Conservation (phyloP, 2,113 vertebrate species). For the Ptilonorhynchus violaceus region DNA sequence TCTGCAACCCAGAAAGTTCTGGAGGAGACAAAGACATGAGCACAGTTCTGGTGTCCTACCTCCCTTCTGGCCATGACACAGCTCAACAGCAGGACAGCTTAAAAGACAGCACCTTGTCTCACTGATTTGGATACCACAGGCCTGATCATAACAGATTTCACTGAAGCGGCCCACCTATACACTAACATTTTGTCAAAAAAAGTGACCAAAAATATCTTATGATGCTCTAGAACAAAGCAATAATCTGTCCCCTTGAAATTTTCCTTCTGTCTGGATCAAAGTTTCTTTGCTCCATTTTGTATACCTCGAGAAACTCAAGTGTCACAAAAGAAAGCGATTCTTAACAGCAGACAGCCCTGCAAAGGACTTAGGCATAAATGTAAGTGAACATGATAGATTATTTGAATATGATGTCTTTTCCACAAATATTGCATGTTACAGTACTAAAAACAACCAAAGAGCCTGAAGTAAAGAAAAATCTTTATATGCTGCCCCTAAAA, state of each 20-base stretch:
- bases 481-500: background rate
- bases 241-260: background rate
- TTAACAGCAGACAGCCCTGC: background rate
- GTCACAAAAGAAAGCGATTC: background rate
- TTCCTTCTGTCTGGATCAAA: background rate
- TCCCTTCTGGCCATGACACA: background rate
- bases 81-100: background rate
- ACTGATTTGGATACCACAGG: background rate
- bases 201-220: background rate
- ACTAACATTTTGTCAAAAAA: background rate
- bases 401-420: background rate
- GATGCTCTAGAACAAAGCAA: background rate
- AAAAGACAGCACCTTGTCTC: background rate
- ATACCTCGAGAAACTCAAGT: background rate
- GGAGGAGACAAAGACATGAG: background rate
- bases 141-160: background rate
- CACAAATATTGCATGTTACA: background rate
- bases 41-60: background rate
- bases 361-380: background rate
- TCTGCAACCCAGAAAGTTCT: background rate
- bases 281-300: background rate
- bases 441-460: background rate
- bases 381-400: background rate
- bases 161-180: background rate
- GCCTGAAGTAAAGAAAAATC: background rate